Percentiles rank a stretch among this genome's conserved stretches.
Evolutionary conservation across 1,140 invertebrate genomes (phyloP).

Genomic region (Odontomachus brunneus): DNA sequence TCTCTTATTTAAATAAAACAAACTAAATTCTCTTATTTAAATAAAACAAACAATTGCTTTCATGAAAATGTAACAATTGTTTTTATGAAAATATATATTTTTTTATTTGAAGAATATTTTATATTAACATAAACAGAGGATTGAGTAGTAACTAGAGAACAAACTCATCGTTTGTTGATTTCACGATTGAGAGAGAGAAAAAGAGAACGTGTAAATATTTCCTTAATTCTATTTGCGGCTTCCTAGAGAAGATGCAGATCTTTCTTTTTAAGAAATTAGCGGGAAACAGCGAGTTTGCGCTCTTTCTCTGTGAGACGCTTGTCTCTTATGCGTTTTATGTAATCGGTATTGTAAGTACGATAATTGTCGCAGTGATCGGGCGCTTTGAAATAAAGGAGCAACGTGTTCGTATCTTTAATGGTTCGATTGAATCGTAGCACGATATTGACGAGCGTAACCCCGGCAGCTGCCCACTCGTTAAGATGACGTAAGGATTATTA

Average conservation of each 20-base stretch:
- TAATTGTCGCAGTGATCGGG: neutral
- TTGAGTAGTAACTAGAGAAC: too few species aligned
- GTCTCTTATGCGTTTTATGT: neutral
- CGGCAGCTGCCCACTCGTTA: neutral
- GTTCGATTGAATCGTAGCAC: slow-evolving; percentile 19
- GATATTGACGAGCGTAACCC: slow-evolving; percentile 21
- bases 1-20: too few species aligned
- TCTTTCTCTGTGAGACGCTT: too few species aligned
- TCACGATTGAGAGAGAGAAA: neutral
- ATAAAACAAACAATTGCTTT: too few species aligned
- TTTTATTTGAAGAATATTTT: too few species aligned
- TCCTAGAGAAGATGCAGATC: neutral
- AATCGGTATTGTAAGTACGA: slow-evolving; percentile 24
- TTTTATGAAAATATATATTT: too few species aligned
- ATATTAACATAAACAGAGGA: too few species aligned
- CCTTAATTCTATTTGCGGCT: neutral
- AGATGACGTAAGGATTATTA: slow-evolving; percentile 51
- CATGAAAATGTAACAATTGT: too few species aligned
- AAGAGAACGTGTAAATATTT: neutral
- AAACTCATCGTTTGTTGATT: neutral
- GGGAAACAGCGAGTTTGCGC: neutral
- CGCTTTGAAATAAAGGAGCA: slow-evolving; percentile 3
- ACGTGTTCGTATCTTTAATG: neutral
- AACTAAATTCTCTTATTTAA: too few species aligned
- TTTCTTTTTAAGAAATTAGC: slow-evolving; percentile 2